A percentile compares a stretch with the other conserved stretches of the same genome.
Evolutionary conservation across 2,888 invertebrate genomes (phyloP).

Genomic region (Stomorhina lunata): DNA sequence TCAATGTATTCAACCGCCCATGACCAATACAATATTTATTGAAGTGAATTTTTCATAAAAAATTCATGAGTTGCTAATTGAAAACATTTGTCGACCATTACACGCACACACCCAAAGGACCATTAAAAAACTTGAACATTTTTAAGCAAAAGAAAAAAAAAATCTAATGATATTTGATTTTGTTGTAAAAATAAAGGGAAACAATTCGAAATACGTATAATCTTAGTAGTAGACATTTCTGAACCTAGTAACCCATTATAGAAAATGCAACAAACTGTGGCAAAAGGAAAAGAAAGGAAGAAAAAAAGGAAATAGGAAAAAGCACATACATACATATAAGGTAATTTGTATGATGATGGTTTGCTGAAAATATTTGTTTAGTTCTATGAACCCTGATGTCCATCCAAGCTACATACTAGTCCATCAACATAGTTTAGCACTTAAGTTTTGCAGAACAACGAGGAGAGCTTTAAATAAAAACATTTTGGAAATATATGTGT

Average conservation of each 20-base stretch:
- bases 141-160: background rate
- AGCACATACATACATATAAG: background rate
- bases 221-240: constrained; percentile 46
- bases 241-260: constrained; percentile 61
- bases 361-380: constrained; percentile 56
- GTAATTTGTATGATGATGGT: constrained; percentile 37
- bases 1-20: constrained; percentile 40
- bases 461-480: constrained; percentile 33
- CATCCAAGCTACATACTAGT: no score
- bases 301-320: background rate
- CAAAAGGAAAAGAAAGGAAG: background rate
- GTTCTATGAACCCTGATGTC: constrained; percentile 57
- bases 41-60: constrained; percentile 69
- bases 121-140: constrained; percentile 44
- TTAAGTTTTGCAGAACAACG: constrained; percentile 65
- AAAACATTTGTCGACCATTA: constrained; percentile 77
- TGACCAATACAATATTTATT: constrained; percentile 63
- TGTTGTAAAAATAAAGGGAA: constrained; percentile 18
- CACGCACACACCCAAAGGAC: constrained; percentile 63
- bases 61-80: constrained; percentile 78
- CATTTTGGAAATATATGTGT: background rate
- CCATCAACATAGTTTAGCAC: constrained; percentile 78
- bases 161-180: background rate
- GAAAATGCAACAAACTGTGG: constrained; percentile 45
- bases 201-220: constrained; percentile 28